Percentiles rank a stretch among this genome's conserved stretches.
phyloP scores from a whole-genome alignment of 2,797 vertebrate species.

The Anableps anableps region DNA sequence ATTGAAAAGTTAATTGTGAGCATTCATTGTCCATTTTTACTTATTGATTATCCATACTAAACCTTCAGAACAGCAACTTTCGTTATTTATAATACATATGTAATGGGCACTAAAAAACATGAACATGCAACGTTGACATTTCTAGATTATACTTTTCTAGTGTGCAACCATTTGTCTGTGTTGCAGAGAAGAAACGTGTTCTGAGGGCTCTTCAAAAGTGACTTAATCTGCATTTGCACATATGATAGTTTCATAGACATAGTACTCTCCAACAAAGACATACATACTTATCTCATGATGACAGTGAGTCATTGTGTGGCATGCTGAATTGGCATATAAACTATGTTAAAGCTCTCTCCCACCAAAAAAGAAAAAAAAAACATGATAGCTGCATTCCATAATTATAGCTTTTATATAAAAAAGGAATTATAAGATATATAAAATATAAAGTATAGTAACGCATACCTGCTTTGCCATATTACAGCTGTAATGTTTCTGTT shows the following conservation, averaged over 20 bases:
- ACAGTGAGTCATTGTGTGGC: constrained; percentile 47
- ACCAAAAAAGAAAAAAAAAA: constrained; percentile 11
- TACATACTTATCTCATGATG: constrained; percentile 51
- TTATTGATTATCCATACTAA: not conserved
- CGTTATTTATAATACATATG: not conserved
- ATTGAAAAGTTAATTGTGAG: not conserved
- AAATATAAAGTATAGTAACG: not conserved
- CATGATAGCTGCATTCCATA: constrained; percentile 19
- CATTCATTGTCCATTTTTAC: too few species aligned
- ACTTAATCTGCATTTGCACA: constrained; percentile 73
- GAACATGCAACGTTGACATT: constrained; percentile 8
- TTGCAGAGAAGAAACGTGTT: constrained; percentile 26
- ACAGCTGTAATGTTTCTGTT: not conserved
- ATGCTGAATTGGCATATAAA: constrained; percentile 33
- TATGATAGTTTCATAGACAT: constrained; percentile 34
- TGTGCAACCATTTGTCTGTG: constrained; percentile 15
- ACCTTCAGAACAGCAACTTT: not conserved
- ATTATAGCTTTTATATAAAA: constrained; percentile 8
- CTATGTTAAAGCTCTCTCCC: constrained; percentile 25
- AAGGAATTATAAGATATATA: not conserved
- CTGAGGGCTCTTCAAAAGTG: constrained; percentile 40
- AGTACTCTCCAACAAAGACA: constrained; percentile 26
- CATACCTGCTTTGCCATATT: not conserved
- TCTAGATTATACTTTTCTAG: constrained; percentile 22
- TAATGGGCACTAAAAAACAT: not conserved